phyloP scores from a whole-genome alignment of 2,888 invertebrate species.

The Pammene aurita region DNA sequence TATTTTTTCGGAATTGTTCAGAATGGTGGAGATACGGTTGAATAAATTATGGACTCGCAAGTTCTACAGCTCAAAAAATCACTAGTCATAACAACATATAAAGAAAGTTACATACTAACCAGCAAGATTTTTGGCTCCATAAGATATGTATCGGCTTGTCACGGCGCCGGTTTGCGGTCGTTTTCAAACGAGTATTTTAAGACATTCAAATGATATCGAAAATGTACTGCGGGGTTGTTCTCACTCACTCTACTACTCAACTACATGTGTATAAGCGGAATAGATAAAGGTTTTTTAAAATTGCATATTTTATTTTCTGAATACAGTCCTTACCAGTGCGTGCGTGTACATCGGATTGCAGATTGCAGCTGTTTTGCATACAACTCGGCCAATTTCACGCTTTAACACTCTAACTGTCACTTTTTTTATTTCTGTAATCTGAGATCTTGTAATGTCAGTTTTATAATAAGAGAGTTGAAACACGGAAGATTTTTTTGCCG shows the following conservation, averaged over 20 bases:
- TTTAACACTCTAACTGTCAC: constrained; percentile 30
- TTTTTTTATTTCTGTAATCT: background rate
- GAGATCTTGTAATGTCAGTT: background rate
- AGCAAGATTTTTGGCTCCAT: background rate
- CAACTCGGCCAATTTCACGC: constrained; percentile 34
- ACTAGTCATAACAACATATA: background rate
- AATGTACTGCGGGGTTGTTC: background rate
- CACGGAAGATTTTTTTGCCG: too few species aligned
- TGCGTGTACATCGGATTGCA: background rate
- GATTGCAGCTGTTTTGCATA: constrained; percentile 32
- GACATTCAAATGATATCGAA: background rate
- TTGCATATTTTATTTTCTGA: background rate
- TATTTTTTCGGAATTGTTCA: too few species aligned
- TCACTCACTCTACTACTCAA: background rate
- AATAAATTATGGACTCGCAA: too few species aligned
- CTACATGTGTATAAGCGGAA: too few species aligned
- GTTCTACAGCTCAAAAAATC: background rate
- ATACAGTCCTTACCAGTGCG: background rate
- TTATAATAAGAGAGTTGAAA: too few species aligned
- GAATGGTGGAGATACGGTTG: too few species aligned
- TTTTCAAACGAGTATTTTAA: background rate
- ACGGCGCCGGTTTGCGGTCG: background rate
- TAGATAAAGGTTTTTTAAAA: too few species aligned
- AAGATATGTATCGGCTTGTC: constrained; percentile 7
- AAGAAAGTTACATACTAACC: constrained; percentile 1